These are phyloP conservation scores for Chamaea fasciata DNA, from an alignment of 2,113 vertebrate genomes.

Conservation along the genomic window DNA sequence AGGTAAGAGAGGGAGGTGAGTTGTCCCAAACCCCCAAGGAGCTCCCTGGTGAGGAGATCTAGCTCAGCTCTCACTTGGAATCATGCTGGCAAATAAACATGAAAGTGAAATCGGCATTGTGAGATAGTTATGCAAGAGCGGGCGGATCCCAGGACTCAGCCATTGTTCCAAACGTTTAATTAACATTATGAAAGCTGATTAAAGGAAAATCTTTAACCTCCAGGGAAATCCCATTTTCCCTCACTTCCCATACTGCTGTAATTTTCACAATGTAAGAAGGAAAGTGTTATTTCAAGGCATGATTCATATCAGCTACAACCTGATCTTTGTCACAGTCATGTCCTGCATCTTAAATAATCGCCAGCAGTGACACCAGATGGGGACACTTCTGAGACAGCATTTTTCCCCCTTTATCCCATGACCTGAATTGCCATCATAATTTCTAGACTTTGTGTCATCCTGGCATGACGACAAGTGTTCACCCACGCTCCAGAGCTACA, in stretches of 20 bases:
- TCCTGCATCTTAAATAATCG: neutral
- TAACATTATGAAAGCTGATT: slow-evolving; percentile 65
- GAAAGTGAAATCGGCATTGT: slow-evolving; percentile 46
- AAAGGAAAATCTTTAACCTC: slow-evolving; percentile 67
- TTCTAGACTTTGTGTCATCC: slow-evolving; percentile 57
- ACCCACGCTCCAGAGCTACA: neutral
- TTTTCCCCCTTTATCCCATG: neutral
- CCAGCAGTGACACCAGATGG: neutral
- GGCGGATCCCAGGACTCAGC: slow-evolving; percentile 54
- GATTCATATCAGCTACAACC: slow-evolving; percentile 44
- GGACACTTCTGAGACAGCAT: slow-evolving; percentile 30
- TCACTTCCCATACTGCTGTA: slow-evolving; percentile 14
- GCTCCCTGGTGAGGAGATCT: neutral
- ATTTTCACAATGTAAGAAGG: slow-evolving; percentile 48
- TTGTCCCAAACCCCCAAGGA: neutral
- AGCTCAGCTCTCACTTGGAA: neutral
- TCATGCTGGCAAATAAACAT: slow-evolving; percentile 26
- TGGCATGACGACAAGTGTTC: neutral
- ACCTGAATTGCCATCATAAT: slow-evolving; percentile 45
- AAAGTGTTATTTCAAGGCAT: slow-evolving; percentile 45
- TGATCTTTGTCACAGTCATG: slow-evolving; percentile 42
- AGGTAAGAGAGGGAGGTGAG: neutral
- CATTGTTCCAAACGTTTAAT: slow-evolving; percentile 68
- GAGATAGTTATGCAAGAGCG: slow-evolving; percentile 57
- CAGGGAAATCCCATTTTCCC: slow-evolving; percentile 58